Base-by-base conservation (phyloP, 2,797 vertebrate species). In the Lophotriccus pileatus region DNA sequence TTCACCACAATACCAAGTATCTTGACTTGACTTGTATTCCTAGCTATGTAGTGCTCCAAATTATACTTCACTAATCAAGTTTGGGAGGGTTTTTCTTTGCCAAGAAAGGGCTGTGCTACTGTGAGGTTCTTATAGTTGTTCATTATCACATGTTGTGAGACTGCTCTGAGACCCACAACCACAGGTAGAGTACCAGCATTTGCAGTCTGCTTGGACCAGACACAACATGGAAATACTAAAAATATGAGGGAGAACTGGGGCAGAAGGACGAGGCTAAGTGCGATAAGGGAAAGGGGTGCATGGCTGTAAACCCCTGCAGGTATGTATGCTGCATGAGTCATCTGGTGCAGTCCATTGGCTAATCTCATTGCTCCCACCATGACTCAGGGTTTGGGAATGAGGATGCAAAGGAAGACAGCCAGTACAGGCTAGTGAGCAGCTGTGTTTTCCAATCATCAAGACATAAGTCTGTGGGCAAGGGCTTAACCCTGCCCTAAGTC, bases 61-160 rank as follows among this genome's bases (percentile, higher is more conserved):
- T 18, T 50, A 12, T 25, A 19, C 25, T 67, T 70, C 12, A 9
- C 8, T 53, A 21, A 27, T 34, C 4, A 18, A 18, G 10, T 53
- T 67, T 74, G 34, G 28, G 10, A 41, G 41, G 25, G 44, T 0
- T 60, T 63, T 89, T 63, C 44, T 55, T 68, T 58, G 14, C 32
- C 32, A 69, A 36, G 36, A 24, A 74, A 72, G 43, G 17, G 24
- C 13, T 66, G 18, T 73, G 30, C 34, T 79, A 2, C 39, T n/a
- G 59, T 3, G 7, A 60, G 18, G 4, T 69, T 62, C 11, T 76
- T 50, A 6, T 0, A 39, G 14, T 8, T 49, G 17, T 58, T 25
- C 43, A 3, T 77, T 36, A 47, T 24, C 25, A 3, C 0, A 0
- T 39, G 27, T 23, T 0, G 0, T 53, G 59, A 53, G 30, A n/a